Conservation (phyloP, 1,140 invertebrate genomes). For the Panonychus citri region DNA sequence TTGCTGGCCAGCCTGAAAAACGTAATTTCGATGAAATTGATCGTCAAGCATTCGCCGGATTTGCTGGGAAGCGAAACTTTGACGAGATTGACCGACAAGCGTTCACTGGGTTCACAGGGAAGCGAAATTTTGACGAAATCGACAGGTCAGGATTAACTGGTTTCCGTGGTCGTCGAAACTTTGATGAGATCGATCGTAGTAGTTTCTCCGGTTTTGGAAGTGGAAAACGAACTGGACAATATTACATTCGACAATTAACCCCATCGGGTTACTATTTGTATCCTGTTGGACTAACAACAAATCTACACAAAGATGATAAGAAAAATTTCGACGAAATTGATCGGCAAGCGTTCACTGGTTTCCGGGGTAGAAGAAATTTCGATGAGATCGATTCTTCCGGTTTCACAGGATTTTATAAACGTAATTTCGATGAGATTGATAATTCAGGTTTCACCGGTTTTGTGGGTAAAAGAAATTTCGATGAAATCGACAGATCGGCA, state of each 20-base stretch:
- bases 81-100: conserved; percentile 35
- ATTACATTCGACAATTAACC: conserved; percentile 26
- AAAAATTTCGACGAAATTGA: conserved; percentile 37
- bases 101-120: conserved; percentile 31
- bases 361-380: conserved; percentile 26
- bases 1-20: conserved; percentile 20
- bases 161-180: conserved; percentile 23
- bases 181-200: conserved; percentile 35
- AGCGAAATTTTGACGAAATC: conserved; percentile 31
- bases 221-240: too few species aligned
- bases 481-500: conserved; percentile 30
- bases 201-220: conserved; percentile 28
- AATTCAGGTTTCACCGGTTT: conserved; percentile 31
- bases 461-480: conserved; percentile 33
- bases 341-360: conserved; percentile 31
- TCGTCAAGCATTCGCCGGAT: conserved; percentile 30
- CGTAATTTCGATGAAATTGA: conserved; percentile 36
- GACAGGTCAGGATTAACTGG: conserved; percentile 22
- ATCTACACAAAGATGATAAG: background rate
- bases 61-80: conserved; percentile 31
- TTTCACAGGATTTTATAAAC: conserved; percentile 26
- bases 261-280: conserved; percentile 29
- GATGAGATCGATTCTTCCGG: conserved; percentile 35
- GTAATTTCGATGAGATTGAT: conserved; percentile 37
- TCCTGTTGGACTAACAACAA: conserved; percentile 18